Base-by-base conservation (phyloP, 2,888 invertebrate species). In the Choristoneura rosaceana region DNA sequence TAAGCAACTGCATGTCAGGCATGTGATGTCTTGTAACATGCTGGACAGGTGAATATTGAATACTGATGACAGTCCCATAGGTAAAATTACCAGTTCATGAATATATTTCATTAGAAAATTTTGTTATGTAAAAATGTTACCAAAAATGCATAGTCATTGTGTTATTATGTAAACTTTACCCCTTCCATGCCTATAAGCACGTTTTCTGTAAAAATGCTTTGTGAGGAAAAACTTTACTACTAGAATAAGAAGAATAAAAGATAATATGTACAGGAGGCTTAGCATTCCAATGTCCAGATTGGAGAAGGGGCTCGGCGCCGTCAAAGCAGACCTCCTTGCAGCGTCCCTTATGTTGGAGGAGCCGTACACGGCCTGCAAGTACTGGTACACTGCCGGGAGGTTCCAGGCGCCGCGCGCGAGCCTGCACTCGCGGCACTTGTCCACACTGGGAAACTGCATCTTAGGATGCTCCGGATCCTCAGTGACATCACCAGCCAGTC, bases 381-480 rank as follows among this genome's bases (percentile, higher is more conserved):
- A 97, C 67, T 90, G 87, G 62, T 96, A 90, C 2, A 97, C 96
- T 68, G 95, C 95, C 1, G 90, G 89, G 73, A 95, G 89, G 78
- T 96, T 95, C 96, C 96, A 97, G 63, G 90, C 90, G 38, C 94
- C 94, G 77, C 95, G 90, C 3, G 87, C 78, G 41, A 94, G 88
- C 77, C 95, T 93, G 85, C 98, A 98, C 58, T 92, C 88, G 0
- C 95, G 93, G 88, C 99, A 99, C 71, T 95, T 93, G 4, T 88
- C 82, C 2, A 87, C 82, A 82, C 78, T 96, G 79, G 99, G 99
- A 87, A 98, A 99, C 87, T 98, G 98, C 71, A 97, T 93, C 90
- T 99, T 99, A 0, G 97, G 98, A 89, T 96, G 96, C 69, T 95
- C 88, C 0, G 99, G 98, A 92, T 99, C 99, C 90, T 99, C 99